Evolutionary conservation across 1,140 invertebrate species (phyloP), one percentile per base, ranked within the genome.

Genomic region (Capitella teleta): DNA sequence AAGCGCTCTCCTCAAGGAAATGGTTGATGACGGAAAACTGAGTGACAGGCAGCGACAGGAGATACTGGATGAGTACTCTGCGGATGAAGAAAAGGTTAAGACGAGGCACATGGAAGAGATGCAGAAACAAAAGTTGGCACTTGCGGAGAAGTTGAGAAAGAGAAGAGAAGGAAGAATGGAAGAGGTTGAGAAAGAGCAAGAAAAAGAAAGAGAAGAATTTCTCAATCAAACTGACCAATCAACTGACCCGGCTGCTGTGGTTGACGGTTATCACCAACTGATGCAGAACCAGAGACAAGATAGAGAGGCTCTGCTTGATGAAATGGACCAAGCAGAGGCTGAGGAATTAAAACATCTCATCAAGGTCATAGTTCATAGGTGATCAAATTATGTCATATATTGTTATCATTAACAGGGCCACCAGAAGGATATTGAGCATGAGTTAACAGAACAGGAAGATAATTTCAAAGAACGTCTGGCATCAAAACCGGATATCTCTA

Each of bases 41-140:
- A 38, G 47, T 2, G 61, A 65, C 28, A 60, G 56, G 46, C 60
- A 65, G 51, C 57, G 56, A 37, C 60, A 62, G 41, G 59, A 65
- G 38, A 42, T 65, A 26, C 50, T 65, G 8, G 49, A 57, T 28
- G 52, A 65, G 49, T 61, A 64, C 38, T 36, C 51, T 26, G 50
- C 51, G 14, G 57, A 62, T 30, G 25, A 62, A 18, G 23, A 52
- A n/a, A 47, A 53, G 19, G 24, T 60, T 4, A 47, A 57, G 24
- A 53, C 55, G 28, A 43, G 47, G 37, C 54, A 54, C 34, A 34
- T 49, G 14, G 38, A 55, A 53, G 51, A 49, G 16, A 23, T 41
- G 19, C 23, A 40, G 12, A 18, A 32, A 25, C 34, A 48, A 26
- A 32, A 53, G 44, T 32, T 28, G 10, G 1, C 14, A 3, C 51